A percentile compares a stretch with the other conserved stretches of the same genome.
phyloP scores from a whole-genome alignment of 2,888 invertebrate genomes.

The Abrostola triplasia region DNA sequence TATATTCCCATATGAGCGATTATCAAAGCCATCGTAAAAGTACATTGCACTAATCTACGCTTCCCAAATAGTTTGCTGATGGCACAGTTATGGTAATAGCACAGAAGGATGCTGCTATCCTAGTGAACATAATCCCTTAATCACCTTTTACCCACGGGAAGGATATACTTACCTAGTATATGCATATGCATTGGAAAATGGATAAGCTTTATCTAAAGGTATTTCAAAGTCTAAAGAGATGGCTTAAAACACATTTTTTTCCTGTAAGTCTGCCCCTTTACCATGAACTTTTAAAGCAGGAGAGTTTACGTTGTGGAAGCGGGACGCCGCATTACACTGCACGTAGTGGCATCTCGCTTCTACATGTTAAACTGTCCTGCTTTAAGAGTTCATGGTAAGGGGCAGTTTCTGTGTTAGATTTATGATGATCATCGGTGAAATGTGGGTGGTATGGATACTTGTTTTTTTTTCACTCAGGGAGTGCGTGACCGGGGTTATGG shows the following conservation, averaged over 20 bases:
- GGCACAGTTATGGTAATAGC: slow-evolving; percentile 3
- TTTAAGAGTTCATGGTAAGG: no score
- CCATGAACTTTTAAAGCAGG: no score
- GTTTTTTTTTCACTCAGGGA: no score
- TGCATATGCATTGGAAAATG: background rate
- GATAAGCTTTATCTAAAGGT: background rate
- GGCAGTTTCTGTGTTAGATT: no score
- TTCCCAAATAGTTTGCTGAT: slow-evolving; percentile 5
- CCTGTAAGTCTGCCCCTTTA: no score
- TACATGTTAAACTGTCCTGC: no score
- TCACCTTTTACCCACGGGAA: slow-evolving; percentile 4
- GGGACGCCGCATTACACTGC: no score
- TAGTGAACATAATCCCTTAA: slow-evolving; percentile 3
- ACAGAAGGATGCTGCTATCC: background rate
- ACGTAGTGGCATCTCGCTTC: no score
- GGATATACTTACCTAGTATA: background rate
- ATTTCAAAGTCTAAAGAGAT: background rate
- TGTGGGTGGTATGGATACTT: no score
- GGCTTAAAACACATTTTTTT: background rate
- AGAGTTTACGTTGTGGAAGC: no score
- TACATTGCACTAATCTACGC: slow-evolving; percentile 4
- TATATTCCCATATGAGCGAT: background rate
- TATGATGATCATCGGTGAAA: no score
- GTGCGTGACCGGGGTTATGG: no score
- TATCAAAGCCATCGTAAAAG: background rate